Conservation (phyloP, 2,888 invertebrate genomes). For the Drosophila parthenogenetica region DNA sequence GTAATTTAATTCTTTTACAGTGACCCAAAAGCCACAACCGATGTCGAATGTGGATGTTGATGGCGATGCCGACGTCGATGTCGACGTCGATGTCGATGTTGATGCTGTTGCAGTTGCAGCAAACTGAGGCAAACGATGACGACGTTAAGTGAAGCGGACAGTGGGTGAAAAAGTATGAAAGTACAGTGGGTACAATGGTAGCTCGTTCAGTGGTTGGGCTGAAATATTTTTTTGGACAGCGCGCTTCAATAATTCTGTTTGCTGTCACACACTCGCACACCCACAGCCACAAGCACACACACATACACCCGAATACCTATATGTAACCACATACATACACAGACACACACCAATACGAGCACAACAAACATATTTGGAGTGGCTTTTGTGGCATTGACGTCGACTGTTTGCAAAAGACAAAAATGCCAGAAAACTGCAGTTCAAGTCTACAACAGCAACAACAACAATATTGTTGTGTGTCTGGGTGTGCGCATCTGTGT, state of each 20-base stretch:
- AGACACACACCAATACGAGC: slow-evolving; percentile 21
- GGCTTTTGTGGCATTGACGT: slow-evolving; percentile 73
- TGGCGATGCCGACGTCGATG: slow-evolving; percentile 4
- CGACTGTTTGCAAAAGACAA: slow-evolving; percentile 58
- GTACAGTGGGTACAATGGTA: slow-evolving; percentile 2
- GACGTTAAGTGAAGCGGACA: slow-evolving; percentile 44
- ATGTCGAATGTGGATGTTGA: slow-evolving; percentile 11
- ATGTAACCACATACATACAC: slow-evolving; percentile 6
- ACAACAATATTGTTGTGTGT: slow-evolving; percentile 13
- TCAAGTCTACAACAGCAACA: slow-evolving; percentile 39
- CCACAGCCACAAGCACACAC: slow-evolving; percentile 16
- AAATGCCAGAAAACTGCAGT: slow-evolving; percentile 62
- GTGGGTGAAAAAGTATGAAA: background rate
- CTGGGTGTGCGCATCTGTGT: background rate
- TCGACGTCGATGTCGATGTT: background rate
- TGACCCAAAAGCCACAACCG: slow-evolving; percentile 54
- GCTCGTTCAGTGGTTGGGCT: slow-evolving; percentile 20
- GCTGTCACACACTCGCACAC: slow-evolving; percentile 42
- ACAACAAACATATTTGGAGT: slow-evolving; percentile 65
- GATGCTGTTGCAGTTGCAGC: slow-evolving; percentile 8
- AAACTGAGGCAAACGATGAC: slow-evolving; percentile 37
- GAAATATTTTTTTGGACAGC: slow-evolving; percentile 43
- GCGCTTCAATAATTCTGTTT: slow-evolving; percentile 80
- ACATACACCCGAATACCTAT: slow-evolving; percentile 4
- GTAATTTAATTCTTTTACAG: slow-evolving; percentile 65